A percentile compares a stretch with the other conserved stretches of the same genome.
phyloP scores from a whole-genome alignment of 2,797 vertebrate species.

The Neoniphon sammara region DNA sequence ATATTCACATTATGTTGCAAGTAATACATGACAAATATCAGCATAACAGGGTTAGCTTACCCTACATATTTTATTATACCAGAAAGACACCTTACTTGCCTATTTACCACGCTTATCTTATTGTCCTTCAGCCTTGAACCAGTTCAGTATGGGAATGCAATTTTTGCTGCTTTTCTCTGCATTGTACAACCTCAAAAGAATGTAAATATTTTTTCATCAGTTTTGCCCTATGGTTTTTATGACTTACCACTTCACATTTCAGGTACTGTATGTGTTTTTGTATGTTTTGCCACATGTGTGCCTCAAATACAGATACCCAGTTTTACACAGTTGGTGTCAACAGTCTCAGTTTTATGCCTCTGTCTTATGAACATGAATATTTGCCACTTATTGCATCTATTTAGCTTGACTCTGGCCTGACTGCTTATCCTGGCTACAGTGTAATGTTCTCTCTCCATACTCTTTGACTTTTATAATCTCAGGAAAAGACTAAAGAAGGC shows the following conservation, averaged over 20 bases:
- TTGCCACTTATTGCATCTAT: conserved; percentile 21
- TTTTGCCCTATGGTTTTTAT: conserved; percentile 59
- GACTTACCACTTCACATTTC: conserved; percentile 65
- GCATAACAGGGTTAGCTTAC: conserved; percentile 7
- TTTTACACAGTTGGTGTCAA: conserved; percentile 60
- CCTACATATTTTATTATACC: conserved; percentile 8
- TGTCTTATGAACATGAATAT: conserved; percentile 12
- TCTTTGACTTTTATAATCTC: conserved; percentile 30
- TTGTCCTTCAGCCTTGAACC: neutral
- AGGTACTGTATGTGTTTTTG: conserved; percentile 68
- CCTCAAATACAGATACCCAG: conserved; percentile 75
- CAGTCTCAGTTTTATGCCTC: conserved; percentile 27
- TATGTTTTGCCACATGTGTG: conserved; percentile 71
- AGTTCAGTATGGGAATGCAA: conserved; percentile 40
- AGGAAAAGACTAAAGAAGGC: conserved; percentile 9
- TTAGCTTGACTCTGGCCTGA: conserved; percentile 37
- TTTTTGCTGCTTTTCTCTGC: conserved; percentile 51
- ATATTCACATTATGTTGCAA: conserved; percentile 24
- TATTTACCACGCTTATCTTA: neutral
- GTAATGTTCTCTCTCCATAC: neutral
- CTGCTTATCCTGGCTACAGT: conserved; percentile 41
- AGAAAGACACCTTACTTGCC: neutral
- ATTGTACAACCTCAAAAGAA: conserved; percentile 63
- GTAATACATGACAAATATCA: conserved; percentile 11
- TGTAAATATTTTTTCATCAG: conserved; percentile 73